Base-by-base conservation (phyloP, 2,113 vertebrate species). In the Eulemur macaco region DNA sequence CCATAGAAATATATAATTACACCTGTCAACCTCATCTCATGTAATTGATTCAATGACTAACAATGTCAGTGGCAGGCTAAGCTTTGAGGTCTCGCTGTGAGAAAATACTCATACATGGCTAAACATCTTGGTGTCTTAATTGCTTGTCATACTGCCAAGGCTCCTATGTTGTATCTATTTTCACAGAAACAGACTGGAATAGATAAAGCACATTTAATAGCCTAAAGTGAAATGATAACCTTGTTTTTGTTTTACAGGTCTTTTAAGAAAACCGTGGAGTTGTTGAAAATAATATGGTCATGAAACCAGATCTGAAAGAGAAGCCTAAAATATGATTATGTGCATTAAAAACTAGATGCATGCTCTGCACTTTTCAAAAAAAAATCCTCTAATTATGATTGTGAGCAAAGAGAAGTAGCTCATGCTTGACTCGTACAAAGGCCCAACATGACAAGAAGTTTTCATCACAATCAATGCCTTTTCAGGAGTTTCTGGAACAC, bases 1-100 rank as follows among this genome's bases (percentile, higher is more conserved):
- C 98, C 98, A 98, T 42, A 98, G 98, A 98, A 99, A 99, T 99
- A 98, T 96, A 98, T 99, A 99, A 99, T 99, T 99, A 99, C 98
- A 98, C 98, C 99, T 99, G 99, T 99, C 99, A 99, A 98, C 98
- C 96, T 98, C 99, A 98, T 99, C 99, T 99, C 91, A 91, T 98
- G 98, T 99, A 99, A 99, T 97, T 99, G 99, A 99, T 99, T 99
- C 98, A 98, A 98, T 98, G 98, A 98, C 98, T 98, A 98, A 98
- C 98, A 98, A 98, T 98, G 98, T 98, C 98, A 98, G 96, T 78
- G 96, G 97, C 97, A 95, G 98, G 92, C 98, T 98, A 97, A 98
- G 98, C 98, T 98, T 97, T 97, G 98, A 98, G 98, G 98, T 98
- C 98, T 98, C 95, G 90, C 98, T 98, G 98, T 98, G 98, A 98